These are phyloP conservation scores for Charadrius vociferus DNA, from an alignment of 2,113 vertebrate species.

Conservation along the genomic window DNA sequence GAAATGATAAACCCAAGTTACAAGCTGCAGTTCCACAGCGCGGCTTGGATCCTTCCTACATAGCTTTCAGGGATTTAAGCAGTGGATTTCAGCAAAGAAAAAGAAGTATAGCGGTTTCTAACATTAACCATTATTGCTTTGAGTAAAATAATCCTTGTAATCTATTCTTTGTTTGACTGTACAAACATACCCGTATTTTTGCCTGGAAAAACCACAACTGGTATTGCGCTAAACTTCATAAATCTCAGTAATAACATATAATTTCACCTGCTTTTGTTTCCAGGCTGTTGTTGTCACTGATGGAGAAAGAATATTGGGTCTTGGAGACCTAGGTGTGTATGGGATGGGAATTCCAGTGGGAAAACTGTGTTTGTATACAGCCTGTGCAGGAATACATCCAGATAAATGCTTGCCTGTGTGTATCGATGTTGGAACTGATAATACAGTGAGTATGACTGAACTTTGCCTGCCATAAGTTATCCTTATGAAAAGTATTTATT, in stretches of 20 bases:
- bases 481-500: not conserved
- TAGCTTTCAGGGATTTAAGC: not conserved
- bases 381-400: constrained; percentile 92
- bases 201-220: not conserved
- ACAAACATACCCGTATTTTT: not conserved
- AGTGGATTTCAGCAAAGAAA: not conserved
- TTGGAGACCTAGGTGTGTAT: constrained; percentile 95
- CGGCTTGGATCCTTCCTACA: not conserved
- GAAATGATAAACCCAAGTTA: not conserved
- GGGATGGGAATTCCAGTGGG: constrained; percentile 98
- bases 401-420: constrained; percentile 92
- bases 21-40: not conserved
- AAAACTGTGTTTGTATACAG: constrained; percentile 94
- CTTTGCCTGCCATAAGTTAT: not conserved
- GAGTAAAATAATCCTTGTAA: not conserved
- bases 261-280: not conserved
- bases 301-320: constrained; percentile 93
- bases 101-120: not conserved
- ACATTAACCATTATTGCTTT: not conserved
- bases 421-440: constrained; percentile 95
- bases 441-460: constrained; percentile 78
- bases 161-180: not conserved
- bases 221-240: not conserved
- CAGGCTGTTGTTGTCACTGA: constrained; percentile 97
- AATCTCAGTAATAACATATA: fast-evolving